These are phyloP conservation scores for Umimayanthus chanpuru DNA, from an alignment of 92 coral and sea anemone genomes.

Conservation along the genomic window DNA sequence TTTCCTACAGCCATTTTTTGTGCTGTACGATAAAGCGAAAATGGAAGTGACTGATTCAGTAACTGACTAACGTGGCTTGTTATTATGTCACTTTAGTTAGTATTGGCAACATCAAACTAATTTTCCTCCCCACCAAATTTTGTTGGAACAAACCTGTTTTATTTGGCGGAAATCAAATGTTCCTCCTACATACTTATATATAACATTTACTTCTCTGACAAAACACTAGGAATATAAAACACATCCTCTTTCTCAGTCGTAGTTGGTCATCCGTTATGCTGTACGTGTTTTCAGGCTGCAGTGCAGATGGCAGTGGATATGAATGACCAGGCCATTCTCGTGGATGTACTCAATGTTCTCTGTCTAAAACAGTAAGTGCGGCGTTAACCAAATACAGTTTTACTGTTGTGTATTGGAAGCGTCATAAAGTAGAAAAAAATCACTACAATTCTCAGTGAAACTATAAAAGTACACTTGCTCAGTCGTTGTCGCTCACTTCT, in stretches of 20 bases:
- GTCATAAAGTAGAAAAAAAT: too few species aligned
- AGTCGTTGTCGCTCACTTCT: too few species aligned
- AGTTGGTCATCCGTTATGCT: not conserved
- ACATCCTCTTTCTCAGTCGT: not conserved
- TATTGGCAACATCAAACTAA: not conserved
- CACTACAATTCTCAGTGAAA: too few species aligned
- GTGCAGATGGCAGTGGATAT: slow-evolving; percentile 87
- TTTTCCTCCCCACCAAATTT: not conserved
- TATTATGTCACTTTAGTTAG: not conserved
- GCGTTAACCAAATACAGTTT: not conserved
- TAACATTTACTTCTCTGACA: not conserved
- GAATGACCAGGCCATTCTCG: slow-evolving; percentile 95
- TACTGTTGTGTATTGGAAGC: too few species aligned
- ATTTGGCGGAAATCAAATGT: too few species aligned
- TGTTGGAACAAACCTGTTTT: not conserved
- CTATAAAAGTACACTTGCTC: too few species aligned
- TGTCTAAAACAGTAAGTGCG: slow-evolving; percentile 89
- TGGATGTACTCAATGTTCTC: slow-evolving; percentile 92
- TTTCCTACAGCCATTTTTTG: too few species aligned
- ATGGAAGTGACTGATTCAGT: too few species aligned
- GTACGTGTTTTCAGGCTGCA: slow-evolving; percentile 62
- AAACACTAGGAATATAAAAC: too few species aligned
- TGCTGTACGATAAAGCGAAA: too few species aligned
- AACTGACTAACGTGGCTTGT: too few species aligned
- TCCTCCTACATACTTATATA: too few species aligned